Evolutionary conservation across 2,113 vertebrate species (phyloP), one percentile per base, ranked within the genome.

Genomic region (Aldabrachelys gigantea): DNA sequence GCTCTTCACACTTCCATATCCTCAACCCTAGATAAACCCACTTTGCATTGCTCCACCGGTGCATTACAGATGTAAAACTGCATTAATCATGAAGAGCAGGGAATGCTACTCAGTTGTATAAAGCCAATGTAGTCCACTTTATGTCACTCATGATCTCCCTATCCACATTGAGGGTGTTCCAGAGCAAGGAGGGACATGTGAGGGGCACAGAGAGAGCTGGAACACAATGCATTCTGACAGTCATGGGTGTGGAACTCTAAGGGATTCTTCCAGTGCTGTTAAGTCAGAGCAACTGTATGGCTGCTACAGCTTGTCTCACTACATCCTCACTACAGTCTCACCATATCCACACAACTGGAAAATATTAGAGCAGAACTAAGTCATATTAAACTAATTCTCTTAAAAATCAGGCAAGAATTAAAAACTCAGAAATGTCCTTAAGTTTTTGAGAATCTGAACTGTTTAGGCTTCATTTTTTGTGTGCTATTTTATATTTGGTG

Each of bases 341-440:
- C 25, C 72, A 80, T 84, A 50, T 91, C 90, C 92, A 94, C 14
- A 82, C 85, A 84, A 89, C 78, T 82, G 53, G 81, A 94, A 93
- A 52, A 41, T 41, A 25, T 17, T 75, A 56, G 25, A 52, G 86
- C 85, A 69, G 91, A 97, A 95, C 57, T 90, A 90, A 90, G 90
- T 89, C 89, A 88, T 62, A 93, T 91, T 88, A 94, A 96, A 94
- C 80, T 95, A 81, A 83, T 50, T 47, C 50, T 93, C 69, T 57
- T 50, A 93, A 92, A 56, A 62, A 44, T 47, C 65, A 75, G 72
- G 52, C 80, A 75, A 75, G 38, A 52, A 52, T 52, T 72, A 53
- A 24, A n/a, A 85, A n/a, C 83, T 91, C 53, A 92, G 52, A 91
- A 69, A 56, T 38, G 83, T 94, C 87, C 62, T 52, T 94, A 88